phyloP scores from a whole-genome alignment of 2,113 vertebrate species.

The Centropristis striata region DNA sequence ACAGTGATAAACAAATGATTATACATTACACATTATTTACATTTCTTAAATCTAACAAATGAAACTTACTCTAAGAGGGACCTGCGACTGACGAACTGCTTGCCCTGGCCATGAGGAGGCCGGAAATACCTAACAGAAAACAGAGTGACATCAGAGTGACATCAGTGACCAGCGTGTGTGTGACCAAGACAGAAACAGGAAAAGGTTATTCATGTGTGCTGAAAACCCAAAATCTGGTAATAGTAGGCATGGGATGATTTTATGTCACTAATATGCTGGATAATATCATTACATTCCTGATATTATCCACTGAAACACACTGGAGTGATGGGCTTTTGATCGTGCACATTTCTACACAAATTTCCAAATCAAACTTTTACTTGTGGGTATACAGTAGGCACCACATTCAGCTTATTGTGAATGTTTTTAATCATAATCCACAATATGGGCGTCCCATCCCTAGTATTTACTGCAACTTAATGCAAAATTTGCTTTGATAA shows the following conservation, averaged over 20 bases:
- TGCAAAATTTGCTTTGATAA: background rate
- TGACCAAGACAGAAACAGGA: background rate
- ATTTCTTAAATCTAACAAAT: background rate
- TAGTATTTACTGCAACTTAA: background rate
- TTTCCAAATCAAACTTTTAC: too few species aligned
- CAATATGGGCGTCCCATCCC: too few species aligned
- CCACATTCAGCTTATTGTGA: too few species aligned
- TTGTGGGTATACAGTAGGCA: too few species aligned
- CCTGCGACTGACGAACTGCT: constrained; percentile 90
- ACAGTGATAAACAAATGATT: too few species aligned
- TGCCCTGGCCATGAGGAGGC: constrained; percentile 90
- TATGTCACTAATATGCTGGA: too few species aligned
- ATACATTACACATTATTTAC: background rate
- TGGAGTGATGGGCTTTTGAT: too few species aligned
- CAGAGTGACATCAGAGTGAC: constrained; percentile 7
- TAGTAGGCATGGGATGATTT: background rate
- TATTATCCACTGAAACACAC: too few species aligned
- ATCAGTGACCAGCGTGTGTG: background rate
- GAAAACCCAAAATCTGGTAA: background rate
- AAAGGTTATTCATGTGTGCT: background rate
- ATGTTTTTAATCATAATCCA: too few species aligned
- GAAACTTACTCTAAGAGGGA: constrained; percentile 95
- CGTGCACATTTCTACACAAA: too few species aligned
- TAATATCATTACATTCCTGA: too few species aligned
- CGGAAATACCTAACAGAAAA: constrained; percentile 81